Conservation (phyloP, 2,113 vertebrate species). For the Oreochromis spilurus region DNA sequence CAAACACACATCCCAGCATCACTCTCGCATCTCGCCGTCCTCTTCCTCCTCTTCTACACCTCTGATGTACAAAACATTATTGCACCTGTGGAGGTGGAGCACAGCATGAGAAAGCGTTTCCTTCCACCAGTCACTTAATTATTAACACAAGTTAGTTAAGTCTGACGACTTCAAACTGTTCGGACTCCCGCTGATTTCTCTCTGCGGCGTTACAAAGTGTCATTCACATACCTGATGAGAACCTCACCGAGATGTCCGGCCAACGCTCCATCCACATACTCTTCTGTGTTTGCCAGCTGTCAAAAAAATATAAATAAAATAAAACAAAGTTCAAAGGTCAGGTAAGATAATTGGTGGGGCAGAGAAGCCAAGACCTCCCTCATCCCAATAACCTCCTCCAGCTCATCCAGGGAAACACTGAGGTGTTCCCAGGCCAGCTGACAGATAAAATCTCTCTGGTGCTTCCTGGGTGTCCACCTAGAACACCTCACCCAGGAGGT, state of each 20-base stretch:
- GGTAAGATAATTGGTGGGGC: not conserved
- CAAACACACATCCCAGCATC: constrained; percentile 43
- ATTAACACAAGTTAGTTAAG: not conserved
- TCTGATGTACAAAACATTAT: constrained; percentile 98
- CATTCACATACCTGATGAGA: constrained; percentile 84
- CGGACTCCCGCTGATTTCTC: not conserved
- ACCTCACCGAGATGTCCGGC: constrained; percentile 97
- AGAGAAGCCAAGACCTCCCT: not conserved
- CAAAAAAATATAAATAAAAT: not conserved
- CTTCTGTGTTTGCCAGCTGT: constrained; percentile 97
- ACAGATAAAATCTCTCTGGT: not conserved
- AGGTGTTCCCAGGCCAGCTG: not conserved
- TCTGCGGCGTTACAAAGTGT: not conserved
- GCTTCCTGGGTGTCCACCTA: not conserved
- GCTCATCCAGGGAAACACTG: not conserved
- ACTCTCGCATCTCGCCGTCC: constrained; percentile 98
- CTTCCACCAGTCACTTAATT: not conserved
- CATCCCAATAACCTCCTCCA: not conserved
- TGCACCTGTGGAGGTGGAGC: constrained; percentile 79
- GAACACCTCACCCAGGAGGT: not conserved
- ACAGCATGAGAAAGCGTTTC: not conserved
- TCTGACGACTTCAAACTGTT: not conserved
- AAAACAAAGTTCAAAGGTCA: not conserved
- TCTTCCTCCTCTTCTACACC: constrained; percentile 98
- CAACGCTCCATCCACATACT: constrained; percentile 96